A percentile compares a stretch with the other conserved stretches of the same genome.
These are phyloP conservation scores for Coreius guichenoti DNA, from an alignment of 2,797 vertebrate genomes.

Conservation along the genomic window DNA sequence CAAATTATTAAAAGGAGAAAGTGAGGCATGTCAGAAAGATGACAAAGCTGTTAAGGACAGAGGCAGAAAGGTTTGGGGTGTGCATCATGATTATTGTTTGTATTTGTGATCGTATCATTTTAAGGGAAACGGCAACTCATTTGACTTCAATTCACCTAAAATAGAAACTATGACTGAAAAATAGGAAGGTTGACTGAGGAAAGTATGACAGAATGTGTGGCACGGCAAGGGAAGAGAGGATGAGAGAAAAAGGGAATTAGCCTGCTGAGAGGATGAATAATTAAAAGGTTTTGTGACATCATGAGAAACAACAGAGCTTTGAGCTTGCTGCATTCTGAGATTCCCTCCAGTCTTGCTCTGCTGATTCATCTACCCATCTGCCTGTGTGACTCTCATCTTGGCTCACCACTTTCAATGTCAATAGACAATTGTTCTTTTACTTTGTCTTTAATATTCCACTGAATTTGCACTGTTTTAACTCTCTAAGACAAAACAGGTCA, in stretches of 20 bases:
- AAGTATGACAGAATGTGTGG: not conserved
- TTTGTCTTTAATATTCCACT: not conserved
- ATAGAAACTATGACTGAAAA: constrained; percentile 18
- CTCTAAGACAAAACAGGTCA: not conserved
- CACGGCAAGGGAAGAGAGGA: constrained; percentile 5
- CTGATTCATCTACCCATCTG: constrained; percentile 53
- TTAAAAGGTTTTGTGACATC: constrained; percentile 79
- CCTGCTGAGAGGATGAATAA: constrained; percentile 76
- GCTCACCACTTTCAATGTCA: constrained; percentile 37
- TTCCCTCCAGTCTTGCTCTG: constrained; percentile 62
- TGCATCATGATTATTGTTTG: not conserved
- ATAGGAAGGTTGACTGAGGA: not conserved
- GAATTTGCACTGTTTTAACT: not conserved
- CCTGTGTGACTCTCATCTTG: constrained; percentile 41
- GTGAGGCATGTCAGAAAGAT: not conserved
- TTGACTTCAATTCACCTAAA: not conserved
- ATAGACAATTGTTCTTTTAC: constrained; percentile 25
- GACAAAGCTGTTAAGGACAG: not conserved
- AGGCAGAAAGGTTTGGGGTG: not conserved
- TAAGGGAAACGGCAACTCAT: not conserved
- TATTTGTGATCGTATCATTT: not conserved
- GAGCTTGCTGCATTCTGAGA: constrained; percentile 63
- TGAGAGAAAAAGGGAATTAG: constrained; percentile 35
- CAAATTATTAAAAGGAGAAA: not conserved
- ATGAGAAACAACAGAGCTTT: constrained; percentile 65